Evolutionary conservation across 2,113 vertebrate genomes (phyloP).

Genomic region (Sinosuthora webbiana): DNA sequence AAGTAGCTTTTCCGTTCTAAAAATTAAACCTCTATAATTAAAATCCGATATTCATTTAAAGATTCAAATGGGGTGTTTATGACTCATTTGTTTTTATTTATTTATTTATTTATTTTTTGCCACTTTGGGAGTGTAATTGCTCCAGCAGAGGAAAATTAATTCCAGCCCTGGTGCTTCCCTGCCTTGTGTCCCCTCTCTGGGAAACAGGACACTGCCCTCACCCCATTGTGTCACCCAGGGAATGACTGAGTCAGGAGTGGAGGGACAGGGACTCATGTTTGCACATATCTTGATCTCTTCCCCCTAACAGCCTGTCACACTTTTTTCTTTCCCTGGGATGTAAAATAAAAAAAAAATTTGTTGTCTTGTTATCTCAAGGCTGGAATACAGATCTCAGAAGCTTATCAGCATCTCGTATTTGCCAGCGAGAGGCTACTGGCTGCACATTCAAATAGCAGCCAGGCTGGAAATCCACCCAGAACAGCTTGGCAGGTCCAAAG

Average conservation of each 20-base stretch:
- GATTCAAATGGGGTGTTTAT: constrained; percentile 71
- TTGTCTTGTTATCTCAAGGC: neutral
- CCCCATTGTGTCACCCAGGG: neutral
- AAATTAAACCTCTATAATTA: constrained; percentile 81
- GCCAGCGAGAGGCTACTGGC: neutral
- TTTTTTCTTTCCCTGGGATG: neutral
- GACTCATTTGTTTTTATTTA: constrained; percentile 61
- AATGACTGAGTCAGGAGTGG: neutral
- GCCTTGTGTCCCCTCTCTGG: neutral
- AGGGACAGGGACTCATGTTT: neutral
- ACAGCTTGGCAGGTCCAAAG: neutral
- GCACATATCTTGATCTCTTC: neutral
- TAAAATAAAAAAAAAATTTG: neutral
- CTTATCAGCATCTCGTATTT: neutral
- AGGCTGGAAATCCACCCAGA: neutral
- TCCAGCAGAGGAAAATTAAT: neutral
- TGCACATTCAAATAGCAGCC: neutral
- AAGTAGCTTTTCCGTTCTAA: constrained; percentile 73
- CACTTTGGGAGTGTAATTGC: neutral
- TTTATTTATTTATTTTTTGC: constrained; percentile 56
- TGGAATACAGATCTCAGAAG: neutral
- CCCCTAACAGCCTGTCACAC: neutral
- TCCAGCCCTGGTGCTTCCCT: neutral
- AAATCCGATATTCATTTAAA: constrained; percentile 72
- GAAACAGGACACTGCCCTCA: neutral